Evolutionary conservation across 1,140 invertebrate species (phyloP).

Genomic region (Aphis gossypii): DNA sequence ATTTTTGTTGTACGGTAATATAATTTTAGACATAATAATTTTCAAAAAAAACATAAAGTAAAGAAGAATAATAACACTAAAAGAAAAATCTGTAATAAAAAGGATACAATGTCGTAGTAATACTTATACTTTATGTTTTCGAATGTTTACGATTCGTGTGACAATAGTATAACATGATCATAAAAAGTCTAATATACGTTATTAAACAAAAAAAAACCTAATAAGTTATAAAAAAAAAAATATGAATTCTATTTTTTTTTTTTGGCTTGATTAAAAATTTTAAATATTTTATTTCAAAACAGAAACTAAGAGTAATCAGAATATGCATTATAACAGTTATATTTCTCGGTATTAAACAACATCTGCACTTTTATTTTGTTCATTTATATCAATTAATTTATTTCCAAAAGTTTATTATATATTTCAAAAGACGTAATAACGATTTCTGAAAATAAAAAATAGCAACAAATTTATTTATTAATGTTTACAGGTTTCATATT

Average conservation of each 20-base stretch:
- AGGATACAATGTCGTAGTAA: neutral
- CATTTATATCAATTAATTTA: neutral
- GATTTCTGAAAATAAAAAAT: neutral
- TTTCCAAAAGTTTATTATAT: neutral
- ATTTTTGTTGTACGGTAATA: neutral
- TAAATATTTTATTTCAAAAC: neutral
- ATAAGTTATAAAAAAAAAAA: neutral
- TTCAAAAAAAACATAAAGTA: slow-evolving; percentile 16
- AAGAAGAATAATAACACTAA: neutral
- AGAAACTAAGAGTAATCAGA: neutral
- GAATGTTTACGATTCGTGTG: neutral
- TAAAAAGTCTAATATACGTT: neutral
- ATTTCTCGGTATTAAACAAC: neutral
- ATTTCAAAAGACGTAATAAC: neutral
- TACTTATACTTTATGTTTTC: slow-evolving; percentile 10
- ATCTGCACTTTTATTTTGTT: neutral
- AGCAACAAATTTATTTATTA: neutral
- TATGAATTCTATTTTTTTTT: neutral
- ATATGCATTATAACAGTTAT: neutral
- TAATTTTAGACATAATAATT: neutral
- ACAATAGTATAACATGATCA: neutral
- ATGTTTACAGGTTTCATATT: neutral
- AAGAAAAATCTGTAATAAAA: slow-evolving; percentile 8
- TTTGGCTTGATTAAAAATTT: neutral
- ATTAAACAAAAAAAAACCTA: neutral